phyloP scores from a whole-genome alignment of 2,888 invertebrate genomes.

The Hirtodrosophila trivittata region DNA sequence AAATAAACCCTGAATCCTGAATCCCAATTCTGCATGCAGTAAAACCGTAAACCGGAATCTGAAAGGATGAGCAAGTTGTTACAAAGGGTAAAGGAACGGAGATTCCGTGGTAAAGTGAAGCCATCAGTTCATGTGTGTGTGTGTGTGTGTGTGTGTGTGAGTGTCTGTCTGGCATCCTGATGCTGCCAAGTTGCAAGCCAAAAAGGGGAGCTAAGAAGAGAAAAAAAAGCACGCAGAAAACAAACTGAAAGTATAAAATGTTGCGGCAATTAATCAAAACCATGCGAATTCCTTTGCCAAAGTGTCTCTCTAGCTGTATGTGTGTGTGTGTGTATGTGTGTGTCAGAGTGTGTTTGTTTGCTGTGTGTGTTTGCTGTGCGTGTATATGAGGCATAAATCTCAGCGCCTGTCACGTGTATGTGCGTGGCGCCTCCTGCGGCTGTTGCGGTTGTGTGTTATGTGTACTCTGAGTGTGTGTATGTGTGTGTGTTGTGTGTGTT shows the following conservation, averaged over 20 bases:
- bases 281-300: constrained; percentile 70
- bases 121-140: constrained; percentile 61
- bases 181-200: constrained; percentile 33
- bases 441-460: constrained; percentile 52
- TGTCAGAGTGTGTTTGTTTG: constrained; percentile 14
- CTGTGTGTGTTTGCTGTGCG: constrained; percentile 32
- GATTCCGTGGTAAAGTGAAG: constrained; percentile 61
- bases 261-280: constrained; percentile 79
- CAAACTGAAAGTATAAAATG: constrained; percentile 64
- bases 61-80: constrained; percentile 18
- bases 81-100: constrained; percentile 1
- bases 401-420: constrained; percentile 64
- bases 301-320: constrained; percentile 47
- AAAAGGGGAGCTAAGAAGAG: constrained; percentile 6
- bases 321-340: constrained; percentile 27
- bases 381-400: constrained; percentile 68
- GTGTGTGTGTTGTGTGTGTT: constrained; percentile 26
- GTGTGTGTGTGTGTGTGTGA: too few relatives aligned
- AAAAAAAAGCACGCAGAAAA: constrained; percentile 9
- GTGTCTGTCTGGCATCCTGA: constrained; percentile 26
- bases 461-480: constrained; percentile 3
- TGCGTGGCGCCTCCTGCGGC: constrained; percentile 45
- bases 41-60: constrained; percentile 49
- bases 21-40: constrained; percentile 55
- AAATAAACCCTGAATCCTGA: constrained; percentile 54